Evolutionary conservation across 2,797 vertebrate genomes (phyloP).

Genomic region (Sebastes matsubarae): DNA sequence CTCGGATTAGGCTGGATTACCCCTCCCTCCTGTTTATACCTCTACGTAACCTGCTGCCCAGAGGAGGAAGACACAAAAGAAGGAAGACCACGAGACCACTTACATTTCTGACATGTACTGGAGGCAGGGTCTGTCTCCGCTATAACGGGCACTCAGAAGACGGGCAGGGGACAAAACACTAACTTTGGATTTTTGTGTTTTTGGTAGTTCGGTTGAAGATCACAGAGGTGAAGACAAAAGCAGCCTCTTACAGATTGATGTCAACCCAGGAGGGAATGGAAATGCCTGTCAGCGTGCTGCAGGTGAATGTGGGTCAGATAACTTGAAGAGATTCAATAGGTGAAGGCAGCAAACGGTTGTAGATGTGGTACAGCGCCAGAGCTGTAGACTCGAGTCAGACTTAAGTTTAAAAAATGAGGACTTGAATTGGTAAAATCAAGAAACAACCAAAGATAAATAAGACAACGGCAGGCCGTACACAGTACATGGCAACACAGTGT

Average conservation of each 20-base stretch:
- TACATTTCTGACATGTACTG: background rate
- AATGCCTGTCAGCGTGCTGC: slow-evolving; percentile 38
- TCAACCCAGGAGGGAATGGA: slow-evolving; percentile 15
- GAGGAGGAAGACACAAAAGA: background rate
- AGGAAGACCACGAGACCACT: background rate
- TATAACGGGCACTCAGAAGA: slow-evolving; percentile 12
- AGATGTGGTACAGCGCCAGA: slow-evolving; percentile 31
- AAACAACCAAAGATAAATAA: background rate
- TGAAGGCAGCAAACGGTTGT: slow-evolving; percentile 29
- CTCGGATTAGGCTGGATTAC: slow-evolving; percentile 51
- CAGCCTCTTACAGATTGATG: slow-evolving; percentile 38
- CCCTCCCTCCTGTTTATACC: background rate
- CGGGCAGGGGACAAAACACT: background rate
- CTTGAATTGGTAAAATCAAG: background rate
- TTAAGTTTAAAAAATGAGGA: background rate
- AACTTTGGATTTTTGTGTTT: slow-evolving; percentile 5
- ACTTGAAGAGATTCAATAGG: slow-evolving; percentile 17
- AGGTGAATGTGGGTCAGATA: slow-evolving; percentile 50
- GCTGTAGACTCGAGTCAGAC: background rate
- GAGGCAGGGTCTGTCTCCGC: background rate
- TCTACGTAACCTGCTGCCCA: slow-evolving; percentile 10
- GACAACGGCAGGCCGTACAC: background rate
- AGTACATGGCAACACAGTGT: background rate
- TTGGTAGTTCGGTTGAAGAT: background rate
- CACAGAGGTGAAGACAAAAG: slow-evolving; percentile 28